Percentiles rank a stretch among this genome's conserved stretches.
Evolutionary conservation across 2,888 invertebrate genomes (phyloP).

Genomic region (Agonopterix subpropinquella): DNA sequence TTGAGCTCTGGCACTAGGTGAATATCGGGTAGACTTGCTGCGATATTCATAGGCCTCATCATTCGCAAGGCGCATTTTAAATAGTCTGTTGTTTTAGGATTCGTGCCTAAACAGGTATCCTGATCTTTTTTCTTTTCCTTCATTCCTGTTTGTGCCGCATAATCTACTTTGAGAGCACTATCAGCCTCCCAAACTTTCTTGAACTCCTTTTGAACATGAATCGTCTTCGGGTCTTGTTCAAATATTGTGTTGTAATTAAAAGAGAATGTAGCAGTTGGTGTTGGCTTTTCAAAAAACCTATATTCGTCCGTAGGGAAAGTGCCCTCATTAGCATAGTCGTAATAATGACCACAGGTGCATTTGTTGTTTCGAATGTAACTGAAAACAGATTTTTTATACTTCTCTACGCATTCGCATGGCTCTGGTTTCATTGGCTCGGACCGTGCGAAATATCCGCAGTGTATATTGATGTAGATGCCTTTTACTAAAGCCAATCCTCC

Average conservation of each 20-base stretch:
- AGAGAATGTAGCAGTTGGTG: constrained; percentile 19
- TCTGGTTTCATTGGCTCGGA: constrained; percentile 32
- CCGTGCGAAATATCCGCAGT: constrained; percentile 42
- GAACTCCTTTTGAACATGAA: constrained; percentile 47
- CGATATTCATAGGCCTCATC: constrained; percentile 43
- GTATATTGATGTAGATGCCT: constrained; percentile 40
- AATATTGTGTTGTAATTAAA: constrained; percentile 54
- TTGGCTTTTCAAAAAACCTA: constrained; percentile 50
- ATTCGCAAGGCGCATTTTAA: constrained; percentile 47
- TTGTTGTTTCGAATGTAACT: constrained; percentile 41
- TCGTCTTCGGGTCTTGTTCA: constrained; percentile 40
- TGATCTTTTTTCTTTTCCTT: constrained; percentile 32
- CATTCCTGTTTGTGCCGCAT: constrained; percentile 18
- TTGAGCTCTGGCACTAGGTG: constrained; percentile 53
- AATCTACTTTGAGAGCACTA: constrained; percentile 27
- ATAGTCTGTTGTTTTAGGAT: constrained; percentile 48
- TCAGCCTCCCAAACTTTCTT: constrained; percentile 57
- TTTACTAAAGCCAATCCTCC: constrained; percentile 38
- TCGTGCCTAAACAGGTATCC: constrained; percentile 37
- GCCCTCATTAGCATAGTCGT: constrained; percentile 53
- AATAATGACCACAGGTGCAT: constrained; percentile 53
- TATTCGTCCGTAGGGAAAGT: constrained; percentile 43
- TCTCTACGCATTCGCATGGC: constrained; percentile 50
- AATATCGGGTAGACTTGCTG: constrained; percentile 55
- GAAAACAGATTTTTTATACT: constrained; percentile 43